A percentile compares a stretch with the other conserved stretches of the same genome.
phyloP scores from a whole-genome alignment of 2,797 vertebrate species.

The Acrossocheilus fasciatus region DNA sequence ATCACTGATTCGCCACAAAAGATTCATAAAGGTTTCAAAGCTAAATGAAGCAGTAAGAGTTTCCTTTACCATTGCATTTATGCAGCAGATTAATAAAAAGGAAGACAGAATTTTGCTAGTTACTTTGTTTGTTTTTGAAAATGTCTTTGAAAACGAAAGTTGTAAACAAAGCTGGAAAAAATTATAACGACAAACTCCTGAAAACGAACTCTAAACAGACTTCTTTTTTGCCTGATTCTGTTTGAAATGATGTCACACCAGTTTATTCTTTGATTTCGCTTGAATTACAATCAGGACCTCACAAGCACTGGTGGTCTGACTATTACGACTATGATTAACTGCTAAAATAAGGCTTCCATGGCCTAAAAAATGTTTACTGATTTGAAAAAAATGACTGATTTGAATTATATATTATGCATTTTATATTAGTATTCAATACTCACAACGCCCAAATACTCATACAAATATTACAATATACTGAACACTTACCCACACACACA shows the following conservation, averaged over 20 bases:
- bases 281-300: neutral
- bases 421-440: neutral
- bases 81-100: too few species aligned
- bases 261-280: neutral
- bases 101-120: too few species aligned
- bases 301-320: neutral
- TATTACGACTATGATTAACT: neutral
- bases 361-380: neutral
- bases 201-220: neutral
- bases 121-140: too few species aligned
- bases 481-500: constrained; percentile 69
- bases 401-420: neutral
- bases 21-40: too few species aligned
- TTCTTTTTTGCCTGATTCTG: neutral
- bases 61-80: too few species aligned
- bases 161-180: too few species aligned
- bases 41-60: too few species aligned
- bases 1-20: too few species aligned
- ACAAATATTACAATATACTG: neutral
- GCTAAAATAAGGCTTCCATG: neutral
- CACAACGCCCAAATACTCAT: too few species aligned
- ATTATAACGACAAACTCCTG: too few species aligned
- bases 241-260: neutral
- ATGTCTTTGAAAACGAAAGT: too few species aligned
- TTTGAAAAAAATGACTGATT: neutral